Conservation (phyloP, 1,140 invertebrate genomes). For the Calephelis nemesis region DNA sequence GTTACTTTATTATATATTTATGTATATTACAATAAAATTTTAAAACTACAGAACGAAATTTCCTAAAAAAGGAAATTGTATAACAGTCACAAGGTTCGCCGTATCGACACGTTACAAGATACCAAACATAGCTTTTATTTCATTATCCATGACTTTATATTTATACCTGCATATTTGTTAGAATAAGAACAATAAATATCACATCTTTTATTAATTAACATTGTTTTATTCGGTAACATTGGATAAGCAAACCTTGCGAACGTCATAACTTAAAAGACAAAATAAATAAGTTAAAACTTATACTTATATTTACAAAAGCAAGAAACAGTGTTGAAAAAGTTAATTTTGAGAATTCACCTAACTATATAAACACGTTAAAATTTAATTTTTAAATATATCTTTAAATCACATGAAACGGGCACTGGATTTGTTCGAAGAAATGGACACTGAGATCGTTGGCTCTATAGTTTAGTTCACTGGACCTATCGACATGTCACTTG, state of each 20-base stretch:
- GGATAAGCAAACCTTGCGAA: slow-evolving; percentile 41
- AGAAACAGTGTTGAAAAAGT: slow-evolving; percentile 60
- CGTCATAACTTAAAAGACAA: slow-evolving; percentile 43
- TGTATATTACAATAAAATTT: slow-evolving; percentile 78
- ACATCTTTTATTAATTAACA: background rate
- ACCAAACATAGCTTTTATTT: slow-evolving; percentile 9
- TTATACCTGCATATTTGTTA: background rate
- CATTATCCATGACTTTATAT: background rate
- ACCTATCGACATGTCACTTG: slow-evolving; percentile 27
- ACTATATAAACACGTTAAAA: slow-evolving; percentile 72
- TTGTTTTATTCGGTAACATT: slow-evolving; percentile 16
- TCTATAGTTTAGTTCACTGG: slow-evolving; percentile 17
- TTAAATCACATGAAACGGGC: slow-evolving; percentile 71
- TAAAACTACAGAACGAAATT: slow-evolving; percentile 76
- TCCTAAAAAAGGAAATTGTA: slow-evolving; percentile 68
- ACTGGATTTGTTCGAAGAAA: slow-evolving; percentile 72
- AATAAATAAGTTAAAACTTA: slow-evolving; percentile 78
- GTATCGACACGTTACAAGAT: slow-evolving; percentile 10
- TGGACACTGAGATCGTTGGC: slow-evolving; percentile 69
- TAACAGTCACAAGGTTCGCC: slow-evolving; percentile 42
- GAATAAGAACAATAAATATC: slow-evolving; percentile 15
- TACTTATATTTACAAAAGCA: slow-evolving; percentile 76
- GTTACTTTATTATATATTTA: slow-evolving; percentile 56
- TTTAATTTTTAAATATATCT: slow-evolving; percentile 57
- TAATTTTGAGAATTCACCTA: slow-evolving; percentile 66